Percentiles rank a stretch among this genome's conserved stretches.
phyloP scores from a whole-genome alignment of 2,113 vertebrate species.

The Esox niger region DNA sequence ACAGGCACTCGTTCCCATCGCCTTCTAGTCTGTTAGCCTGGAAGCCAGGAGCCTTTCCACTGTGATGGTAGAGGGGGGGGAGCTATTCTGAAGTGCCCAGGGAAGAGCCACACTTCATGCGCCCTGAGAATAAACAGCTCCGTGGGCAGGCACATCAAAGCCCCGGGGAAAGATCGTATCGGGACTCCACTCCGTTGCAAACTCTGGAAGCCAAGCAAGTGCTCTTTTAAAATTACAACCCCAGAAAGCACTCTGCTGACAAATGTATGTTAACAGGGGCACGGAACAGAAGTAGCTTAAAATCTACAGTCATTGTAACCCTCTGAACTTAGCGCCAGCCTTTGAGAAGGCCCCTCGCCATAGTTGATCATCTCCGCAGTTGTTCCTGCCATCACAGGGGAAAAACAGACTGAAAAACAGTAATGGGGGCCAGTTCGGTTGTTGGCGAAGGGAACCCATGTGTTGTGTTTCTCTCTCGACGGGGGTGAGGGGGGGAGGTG shows the following conservation, averaged over 20 bases:
- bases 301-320: background rate
- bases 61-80: constrained; percentile 22
- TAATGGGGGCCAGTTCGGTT: background rate
- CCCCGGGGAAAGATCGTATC: constrained; percentile 36
- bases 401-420: background rate
- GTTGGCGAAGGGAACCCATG: background rate
- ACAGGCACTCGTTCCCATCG: constrained; percentile 66
- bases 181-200: background rate
- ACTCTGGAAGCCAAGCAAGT: background rate
- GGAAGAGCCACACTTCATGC: constrained; percentile 37
- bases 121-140: constrained; percentile 34
- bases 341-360: too few relatives aligned
- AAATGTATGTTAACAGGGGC: too few relatives aligned
- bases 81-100: constrained; percentile 40
- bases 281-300: background rate
- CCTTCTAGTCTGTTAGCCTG: constrained; percentile 56
- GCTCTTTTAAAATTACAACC: background rate
- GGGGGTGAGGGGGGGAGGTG: too few relatives aligned
- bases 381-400: background rate
- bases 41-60: constrained; percentile 2
- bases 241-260: background rate
- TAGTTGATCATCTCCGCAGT: background rate
- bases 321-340: background rate
- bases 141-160: constrained; percentile 35
- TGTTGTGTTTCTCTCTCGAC: constrained; percentile 5